phyloP scores from a whole-genome alignment of 1,140 invertebrate genomes.

The Hycleus phaleratus region DNA sequence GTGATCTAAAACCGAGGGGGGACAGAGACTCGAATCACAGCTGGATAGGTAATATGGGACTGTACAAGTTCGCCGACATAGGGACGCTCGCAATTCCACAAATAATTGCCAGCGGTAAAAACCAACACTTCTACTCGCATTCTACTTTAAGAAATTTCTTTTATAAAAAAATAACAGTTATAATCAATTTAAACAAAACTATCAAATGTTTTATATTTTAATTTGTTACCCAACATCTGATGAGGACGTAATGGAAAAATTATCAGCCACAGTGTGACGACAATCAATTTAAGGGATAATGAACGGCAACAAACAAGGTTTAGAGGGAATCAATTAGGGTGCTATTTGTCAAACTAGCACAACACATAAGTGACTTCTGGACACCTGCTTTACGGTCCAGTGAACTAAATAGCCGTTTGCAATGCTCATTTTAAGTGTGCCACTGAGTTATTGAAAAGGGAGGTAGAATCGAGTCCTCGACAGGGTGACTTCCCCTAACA shows the following conservation, averaged over 20 bases:
- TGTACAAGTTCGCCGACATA: background rate
- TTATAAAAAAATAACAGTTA: background rate
- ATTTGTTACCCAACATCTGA: too few species aligned
- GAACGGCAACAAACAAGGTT: slow-evolving; percentile 13
- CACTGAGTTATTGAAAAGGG: slow-evolving; percentile 16
- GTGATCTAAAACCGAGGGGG: slow-evolving; percentile 24
- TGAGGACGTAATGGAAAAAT: too few species aligned
- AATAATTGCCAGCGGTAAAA: too few species aligned
- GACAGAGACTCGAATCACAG: slow-evolving; percentile 25
- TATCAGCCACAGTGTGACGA: background rate
- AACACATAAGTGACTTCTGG: slow-evolving; percentile 24
- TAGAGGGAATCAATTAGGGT: slow-evolving; percentile 19
- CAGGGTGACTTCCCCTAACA: slow-evolving; percentile 13
- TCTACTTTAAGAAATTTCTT: background rate
- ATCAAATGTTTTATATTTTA: too few species aligned
- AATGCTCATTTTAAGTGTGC: slow-evolving; percentile 22
- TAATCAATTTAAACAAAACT: background rate
- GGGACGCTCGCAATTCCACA: too few species aligned
- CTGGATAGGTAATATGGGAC: slow-evolving; percentile 28
- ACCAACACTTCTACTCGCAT: too few species aligned
- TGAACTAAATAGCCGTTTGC: slow-evolving; percentile 31
- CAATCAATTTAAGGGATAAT: slow-evolving; percentile 15
- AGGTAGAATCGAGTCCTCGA: slow-evolving; percentile 12
- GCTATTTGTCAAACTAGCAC: slow-evolving; percentile 21
- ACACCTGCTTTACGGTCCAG: slow-evolving; percentile 28